These are phyloP conservation scores for Mormyrus proboscirostris DNA, from an alignment of 2,797 vertebrate genomes.

Conservation along the genomic window DNA sequence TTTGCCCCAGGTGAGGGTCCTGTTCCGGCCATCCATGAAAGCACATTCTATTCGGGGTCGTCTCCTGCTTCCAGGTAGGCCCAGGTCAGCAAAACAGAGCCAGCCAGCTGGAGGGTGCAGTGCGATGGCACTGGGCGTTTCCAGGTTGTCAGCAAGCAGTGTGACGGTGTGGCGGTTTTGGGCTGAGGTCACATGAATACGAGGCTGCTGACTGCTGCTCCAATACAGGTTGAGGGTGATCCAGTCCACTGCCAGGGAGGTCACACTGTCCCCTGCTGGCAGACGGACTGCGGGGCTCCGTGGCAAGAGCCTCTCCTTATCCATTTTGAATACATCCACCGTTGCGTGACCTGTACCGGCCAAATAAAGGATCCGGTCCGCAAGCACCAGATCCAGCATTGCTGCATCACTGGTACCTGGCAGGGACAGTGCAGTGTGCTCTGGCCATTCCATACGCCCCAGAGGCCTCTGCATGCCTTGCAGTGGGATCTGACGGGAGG, in stretches of 20 bases:
- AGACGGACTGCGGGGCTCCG: slow-evolving; percentile 56
- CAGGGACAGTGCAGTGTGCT: slow-evolving; percentile 51
- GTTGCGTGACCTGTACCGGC: slow-evolving; percentile 55
- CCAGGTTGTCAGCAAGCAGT: slow-evolving; percentile 58
- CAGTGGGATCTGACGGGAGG: slow-evolving; percentile 66
- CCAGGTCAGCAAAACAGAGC: slow-evolving; percentile 69
- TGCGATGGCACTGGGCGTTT: slow-evolving; percentile 57
- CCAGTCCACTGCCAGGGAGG: slow-evolving; percentile 79
- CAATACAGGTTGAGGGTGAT: slow-evolving; percentile 80
- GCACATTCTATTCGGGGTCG: slow-evolving; percentile 60
- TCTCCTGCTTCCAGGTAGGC: neutral
- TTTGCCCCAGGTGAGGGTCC: slow-evolving; percentile 64
- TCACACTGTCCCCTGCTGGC: slow-evolving; percentile 47
- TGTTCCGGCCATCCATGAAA: slow-evolving; percentile 74
- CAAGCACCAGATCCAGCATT: slow-evolving; percentile 58
- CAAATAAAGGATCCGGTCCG: slow-evolving; percentile 63
- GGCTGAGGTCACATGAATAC: slow-evolving; percentile 62
- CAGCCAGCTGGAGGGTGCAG: slow-evolving; percentile 65
- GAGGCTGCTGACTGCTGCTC: slow-evolving; percentile 58
- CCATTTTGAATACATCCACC: slow-evolving; percentile 61
- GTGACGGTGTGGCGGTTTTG: slow-evolving; percentile 46
- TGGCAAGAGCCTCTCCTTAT: slow-evolving; percentile 48
- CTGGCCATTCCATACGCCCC: slow-evolving; percentile 58
- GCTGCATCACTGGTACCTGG: slow-evolving; percentile 56
- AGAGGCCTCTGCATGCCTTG: slow-evolving; percentile 50